phyloP scores from a whole-genome alignment of 2,888 invertebrate genomes.

The Pammene fasciana region DNA sequence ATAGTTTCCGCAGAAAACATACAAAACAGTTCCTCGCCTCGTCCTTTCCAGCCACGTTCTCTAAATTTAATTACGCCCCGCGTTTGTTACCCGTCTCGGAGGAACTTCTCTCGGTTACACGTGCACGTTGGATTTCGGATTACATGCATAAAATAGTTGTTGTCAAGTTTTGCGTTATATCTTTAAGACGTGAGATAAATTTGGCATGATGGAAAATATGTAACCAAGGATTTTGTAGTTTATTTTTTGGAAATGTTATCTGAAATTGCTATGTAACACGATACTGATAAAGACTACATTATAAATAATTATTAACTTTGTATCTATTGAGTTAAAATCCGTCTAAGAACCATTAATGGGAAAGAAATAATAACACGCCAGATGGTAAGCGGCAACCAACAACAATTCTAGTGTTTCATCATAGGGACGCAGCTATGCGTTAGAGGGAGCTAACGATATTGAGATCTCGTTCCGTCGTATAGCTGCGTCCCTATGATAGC shows the following conservation, averaged over 20 bases:
- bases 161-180: slow-evolving; percentile 6
- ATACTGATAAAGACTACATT: no score
- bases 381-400: no score
- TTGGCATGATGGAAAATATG: not conserved
- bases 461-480: no score
- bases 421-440: no score
- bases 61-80: slow-evolving; percentile 36
- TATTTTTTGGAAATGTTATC: no score
- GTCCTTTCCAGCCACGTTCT: slow-evolving; percentile 22
- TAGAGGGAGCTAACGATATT: no score
- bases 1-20: slow-evolving; percentile 20
- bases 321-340: no score
- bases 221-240: not conserved
- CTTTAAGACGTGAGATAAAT: not conserved
- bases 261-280: not conserved
- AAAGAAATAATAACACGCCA: no score
- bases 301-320: no score
- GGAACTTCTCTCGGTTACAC: slow-evolving; percentile 7
- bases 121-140: slow-evolving; percentile 14
- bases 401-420: no score
- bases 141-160: slow-evolving; percentile 23
- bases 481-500: no score
- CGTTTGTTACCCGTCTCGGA: slow-evolving; percentile 23
- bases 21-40: slow-evolving; percentile 4
- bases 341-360: no score